Conservation (phyloP, 2,113 vertebrate species). For the Poeciliopsis occidentalis region DNA sequence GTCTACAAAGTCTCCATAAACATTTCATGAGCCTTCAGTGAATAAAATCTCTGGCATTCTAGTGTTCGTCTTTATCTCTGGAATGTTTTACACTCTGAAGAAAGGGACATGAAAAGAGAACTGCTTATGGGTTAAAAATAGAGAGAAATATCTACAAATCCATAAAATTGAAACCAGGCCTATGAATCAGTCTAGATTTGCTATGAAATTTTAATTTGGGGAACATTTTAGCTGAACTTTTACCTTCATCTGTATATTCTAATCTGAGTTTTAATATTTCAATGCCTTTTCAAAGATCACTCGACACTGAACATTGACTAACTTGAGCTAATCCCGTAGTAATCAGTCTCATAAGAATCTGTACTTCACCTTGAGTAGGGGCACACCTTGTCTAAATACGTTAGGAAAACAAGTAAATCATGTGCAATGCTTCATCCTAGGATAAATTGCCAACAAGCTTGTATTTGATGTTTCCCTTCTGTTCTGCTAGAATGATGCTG, state of each 20-base stretch:
- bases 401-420: slow-evolving; percentile 58
- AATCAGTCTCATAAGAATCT: slow-evolving; percentile 39
- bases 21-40: slow-evolving; percentile 1
- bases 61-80: slow-evolving; percentile 21
- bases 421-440: slow-evolving; percentile 42
- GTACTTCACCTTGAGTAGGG: not conserved
- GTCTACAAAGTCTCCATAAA: not conserved
- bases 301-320: slow-evolving; percentile 32
- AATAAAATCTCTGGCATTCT: slow-evolving; percentile 31
- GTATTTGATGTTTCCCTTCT: slow-evolving; percentile 47
- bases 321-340: slow-evolving; percentile 31
- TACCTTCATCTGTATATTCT: not conserved
- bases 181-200: slow-evolving; percentile 23
- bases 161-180: slow-evolving; percentile 35
- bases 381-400: slow-evolving; percentile 47
- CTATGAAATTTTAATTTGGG: slow-evolving; percentile 20
- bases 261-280: not conserved
- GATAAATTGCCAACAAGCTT: slow-evolving; percentile 59
- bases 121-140: slow-evolving; percentile 12
- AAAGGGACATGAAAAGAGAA: not conserved
- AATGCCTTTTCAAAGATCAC: slow-evolving; percentile 10
- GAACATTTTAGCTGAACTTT: slow-evolving; percentile 8
- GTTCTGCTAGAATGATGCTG: slow-evolving; percentile 39
- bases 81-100: slow-evolving; percentile 39
- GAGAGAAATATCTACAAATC: slow-evolving; percentile 36